A percentile compares a stretch with the other conserved stretches of the same genome.
These are phyloP conservation scores for Plectus sambesii DNA, from an alignment of 1,140 invertebrate genomes.

Conservation along the genomic window DNA sequence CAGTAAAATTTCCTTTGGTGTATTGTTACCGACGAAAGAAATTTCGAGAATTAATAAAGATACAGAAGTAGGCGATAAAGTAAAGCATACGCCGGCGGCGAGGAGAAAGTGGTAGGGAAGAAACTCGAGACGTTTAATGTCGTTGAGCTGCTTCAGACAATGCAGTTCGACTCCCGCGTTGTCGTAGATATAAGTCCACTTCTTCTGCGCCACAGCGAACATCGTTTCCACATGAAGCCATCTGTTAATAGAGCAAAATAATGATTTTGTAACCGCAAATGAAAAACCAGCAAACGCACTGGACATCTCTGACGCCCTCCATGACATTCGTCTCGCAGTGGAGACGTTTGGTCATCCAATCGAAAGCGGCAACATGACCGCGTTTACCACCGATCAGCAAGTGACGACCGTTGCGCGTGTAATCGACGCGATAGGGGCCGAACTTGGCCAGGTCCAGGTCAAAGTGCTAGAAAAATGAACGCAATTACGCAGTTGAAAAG, in stretches of 20 bases:
- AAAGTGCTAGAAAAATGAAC: conserved; percentile 58
- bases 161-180: conserved; percentile 91
- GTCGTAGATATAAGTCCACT: conserved; percentile 94
- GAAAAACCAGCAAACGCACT: conserved; percentile 46
- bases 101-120: conserved; percentile 94
- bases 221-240: conserved; percentile 93
- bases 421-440: conserved; percentile 76
- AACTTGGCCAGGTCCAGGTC: conserved; percentile 68
- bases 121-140: conserved; percentile 73
- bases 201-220: conserved; percentile 91
- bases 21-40: too few species aligned
- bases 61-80: too few species aligned
- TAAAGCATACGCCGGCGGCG: conserved; percentile 66
- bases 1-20: too few species aligned
- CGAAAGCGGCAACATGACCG: conserved; percentile 88
- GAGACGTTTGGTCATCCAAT: conserved; percentile 91
- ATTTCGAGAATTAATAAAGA: too few species aligned
- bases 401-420: conserved; percentile 79
- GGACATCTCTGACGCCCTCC: conserved; percentile 82
- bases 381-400: conserved; percentile 72
- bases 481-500: conserved; percentile 13
- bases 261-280: too few species aligned
- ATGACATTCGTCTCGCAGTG: conserved; percentile 93
- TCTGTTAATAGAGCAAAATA: conserved; percentile 51
- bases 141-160: conserved; percentile 75